Evolutionary conservation across 1,140 invertebrate species (phyloP).

Genomic region (Andricus grossulariae): DNA sequence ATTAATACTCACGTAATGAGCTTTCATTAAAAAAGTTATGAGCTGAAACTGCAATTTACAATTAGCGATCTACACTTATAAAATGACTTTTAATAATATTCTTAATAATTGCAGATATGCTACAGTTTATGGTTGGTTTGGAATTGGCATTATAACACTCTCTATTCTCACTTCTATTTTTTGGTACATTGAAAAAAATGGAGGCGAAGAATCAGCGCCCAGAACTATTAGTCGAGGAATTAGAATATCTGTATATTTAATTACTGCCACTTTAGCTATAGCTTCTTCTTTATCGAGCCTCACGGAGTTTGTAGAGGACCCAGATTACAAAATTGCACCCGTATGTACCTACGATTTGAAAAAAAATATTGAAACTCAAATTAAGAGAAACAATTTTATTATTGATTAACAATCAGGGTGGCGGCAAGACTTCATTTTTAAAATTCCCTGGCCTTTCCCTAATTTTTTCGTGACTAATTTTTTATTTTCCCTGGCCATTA

Average conservation of each 20-base stretch:
- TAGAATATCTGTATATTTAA: slow-evolving; percentile 64
- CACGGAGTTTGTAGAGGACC: slow-evolving; percentile 54
- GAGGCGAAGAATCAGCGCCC: slow-evolving; percentile 36
- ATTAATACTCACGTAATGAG: too few species aligned
- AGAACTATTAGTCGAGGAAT: slow-evolving; percentile 55
- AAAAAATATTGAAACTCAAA: too few species aligned
- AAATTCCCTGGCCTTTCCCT: too few species aligned
- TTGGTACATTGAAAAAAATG: slow-evolving; percentile 61
- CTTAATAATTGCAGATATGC: slow-evolving; percentile 57
- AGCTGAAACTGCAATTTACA: too few species aligned
- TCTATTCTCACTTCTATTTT: slow-evolving; percentile 62
- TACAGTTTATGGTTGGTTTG: slow-evolving; percentile 66
- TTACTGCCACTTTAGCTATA: slow-evolving; percentile 63
- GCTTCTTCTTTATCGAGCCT: slow-evolving; percentile 65
- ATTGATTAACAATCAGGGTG: too few species aligned
- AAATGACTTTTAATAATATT: too few species aligned
- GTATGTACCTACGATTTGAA: slow-evolving; percentile 36
- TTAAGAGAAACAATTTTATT: background rate
- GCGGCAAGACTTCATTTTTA: too few species aligned
- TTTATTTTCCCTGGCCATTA: too few species aligned
- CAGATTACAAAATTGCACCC: slow-evolving; percentile 42
- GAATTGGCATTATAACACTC: slow-evolving; percentile 60
- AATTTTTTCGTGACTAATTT: too few species aligned
- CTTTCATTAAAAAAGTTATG: too few species aligned
- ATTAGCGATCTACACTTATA: too few species aligned